Evolutionary conservation across 1,140 invertebrate species (phyloP), one percentile per base, ranked within the genome.

Genomic region (Uloborus diversus): DNA sequence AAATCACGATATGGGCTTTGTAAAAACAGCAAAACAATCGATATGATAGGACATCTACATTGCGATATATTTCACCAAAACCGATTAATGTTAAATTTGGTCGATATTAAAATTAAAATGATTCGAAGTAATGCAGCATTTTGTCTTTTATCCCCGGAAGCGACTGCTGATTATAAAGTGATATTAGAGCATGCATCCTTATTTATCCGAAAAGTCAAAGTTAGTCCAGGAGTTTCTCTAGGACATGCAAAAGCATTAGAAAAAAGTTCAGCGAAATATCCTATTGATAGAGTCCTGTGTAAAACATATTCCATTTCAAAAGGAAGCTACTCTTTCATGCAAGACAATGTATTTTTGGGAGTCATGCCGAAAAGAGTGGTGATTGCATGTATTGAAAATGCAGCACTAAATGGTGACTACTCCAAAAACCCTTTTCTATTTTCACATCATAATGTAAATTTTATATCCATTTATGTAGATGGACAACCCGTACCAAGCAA

Each of bases 291-390:
- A 11, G 57, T 61, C 13, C 30, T 61, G n/a, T 61, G 62, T 33
- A 53, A 37, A 25, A 42, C 28, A 23, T 65, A 37, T 37, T 65
- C 62, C 9, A 23, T 65, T 17, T 37, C 62, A 5, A 7, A 35
- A 14, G 62, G 62, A 25, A 65, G 28, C 20, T 27, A 5, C 4
- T 27, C 23, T 35, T 35, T 65, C 25, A 30, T 65, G 20, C 32
- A 65, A 42, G 69, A 81, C 14, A 69, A 69, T 61, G 17, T 80
- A 57, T 69, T 73, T 23, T 33, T 20, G 17, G 69, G 68, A 61
- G 0, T 23, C 2, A 20, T 65, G 14, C 61, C 59, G 4, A 33
- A 66, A 14, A 4, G 69, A 47, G 42, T 53, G 3, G 14, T 65
- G n/a, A 49, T 73, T 37, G 32, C n/a, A 3, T 65, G 59, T 23